phyloP scores from a whole-genome alignment of 2,888 invertebrate genomes.

The Oligia latruncula region DNA sequence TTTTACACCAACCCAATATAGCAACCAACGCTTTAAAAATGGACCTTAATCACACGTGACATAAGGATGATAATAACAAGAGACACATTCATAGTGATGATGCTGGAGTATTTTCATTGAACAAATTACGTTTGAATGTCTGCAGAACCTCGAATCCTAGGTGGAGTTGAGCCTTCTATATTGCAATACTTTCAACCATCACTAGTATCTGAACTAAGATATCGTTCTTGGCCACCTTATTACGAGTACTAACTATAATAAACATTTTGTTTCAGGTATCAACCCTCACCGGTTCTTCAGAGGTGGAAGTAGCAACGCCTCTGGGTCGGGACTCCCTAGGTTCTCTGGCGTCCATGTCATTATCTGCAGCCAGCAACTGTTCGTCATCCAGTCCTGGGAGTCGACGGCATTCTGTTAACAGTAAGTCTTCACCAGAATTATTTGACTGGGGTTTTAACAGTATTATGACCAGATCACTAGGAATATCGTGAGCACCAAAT shows the following conservation, averaged over 20 bases:
- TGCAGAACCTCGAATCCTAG: too few relatives aligned
- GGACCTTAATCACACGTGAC: too few relatives aligned
- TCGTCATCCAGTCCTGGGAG: conserved; percentile 94
- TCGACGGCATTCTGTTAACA: conserved; percentile 94
- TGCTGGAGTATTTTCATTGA: too few relatives aligned
- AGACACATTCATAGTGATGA: too few relatives aligned
- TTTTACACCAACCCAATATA: background rate
- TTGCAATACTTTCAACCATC: background rate
- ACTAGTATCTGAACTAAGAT: background rate
- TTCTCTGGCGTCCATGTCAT: conserved; percentile 94
- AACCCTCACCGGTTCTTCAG: conserved; percentile 96
- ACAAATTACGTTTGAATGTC: too few relatives aligned
- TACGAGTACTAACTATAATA: background rate
- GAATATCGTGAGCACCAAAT: background rate
- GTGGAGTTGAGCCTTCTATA: too few relatives aligned
- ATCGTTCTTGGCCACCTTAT: background rate
- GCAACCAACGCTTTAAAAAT: too few relatives aligned
- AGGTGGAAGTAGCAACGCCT: conserved; percentile 89
- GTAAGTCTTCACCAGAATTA: conserved; percentile 83
- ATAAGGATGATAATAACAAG: too few relatives aligned
- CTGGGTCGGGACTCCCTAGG: conserved; percentile 91
- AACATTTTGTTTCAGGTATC: conserved; percentile 90
- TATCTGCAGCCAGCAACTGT: conserved; percentile 94
- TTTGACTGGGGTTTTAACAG: background rate
- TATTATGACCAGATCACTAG: background rate